Base-by-base conservation (phyloP, 1,140 invertebrate species). In the Pseudomyrmex dendroicus region DNA sequence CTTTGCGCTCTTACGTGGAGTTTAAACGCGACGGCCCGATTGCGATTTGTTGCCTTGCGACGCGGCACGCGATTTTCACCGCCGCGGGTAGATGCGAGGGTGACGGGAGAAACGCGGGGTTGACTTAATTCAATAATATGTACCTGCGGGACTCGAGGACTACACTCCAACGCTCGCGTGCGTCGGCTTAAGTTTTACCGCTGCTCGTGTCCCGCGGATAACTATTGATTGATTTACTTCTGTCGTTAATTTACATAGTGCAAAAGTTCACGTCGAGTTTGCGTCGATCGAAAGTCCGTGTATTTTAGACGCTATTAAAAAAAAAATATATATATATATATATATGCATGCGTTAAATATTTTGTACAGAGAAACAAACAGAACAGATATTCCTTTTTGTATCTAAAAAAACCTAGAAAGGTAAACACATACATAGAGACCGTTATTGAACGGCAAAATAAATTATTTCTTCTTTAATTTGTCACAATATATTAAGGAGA, bases 171-270 rank as follows among this genome's bases (percentile, higher is more conserved):
- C 63, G 72, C 25, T 90, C 78, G 88, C 89, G 90, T 91, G 88
- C 80, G 74, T 88, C 86, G 86, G 61, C 63, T 73, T 87, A 88
- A 90, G 90, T 88, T 90, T 74, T 66, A 20, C 64, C 13, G 48
- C 68, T 62, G 46, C 35, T 13, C 22, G 76, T 57, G 64, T 70
- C 67, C 57, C 44, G 56, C 54, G 56, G 20, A 67, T 76, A 61
- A 64, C 44, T 15, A 73, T 76, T 57, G 54, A 77, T 83, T 66
- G 73, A 77, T 83, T 77, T 61, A 22, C 13, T 61, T 17, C 17
- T 62, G 4, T 57, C 17, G 17, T 77, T 78, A 78, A 78, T 56
- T 46, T 57, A 63, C 13, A 70, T 2, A 35, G 50, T 64, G 35
- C 13, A 20, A 12, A n/a, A 61, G 15, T 1, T 10, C 20, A 59